phyloP scores from a whole-genome alignment of 2,113 vertebrate genomes.

The Zootoca vivipara region DNA sequence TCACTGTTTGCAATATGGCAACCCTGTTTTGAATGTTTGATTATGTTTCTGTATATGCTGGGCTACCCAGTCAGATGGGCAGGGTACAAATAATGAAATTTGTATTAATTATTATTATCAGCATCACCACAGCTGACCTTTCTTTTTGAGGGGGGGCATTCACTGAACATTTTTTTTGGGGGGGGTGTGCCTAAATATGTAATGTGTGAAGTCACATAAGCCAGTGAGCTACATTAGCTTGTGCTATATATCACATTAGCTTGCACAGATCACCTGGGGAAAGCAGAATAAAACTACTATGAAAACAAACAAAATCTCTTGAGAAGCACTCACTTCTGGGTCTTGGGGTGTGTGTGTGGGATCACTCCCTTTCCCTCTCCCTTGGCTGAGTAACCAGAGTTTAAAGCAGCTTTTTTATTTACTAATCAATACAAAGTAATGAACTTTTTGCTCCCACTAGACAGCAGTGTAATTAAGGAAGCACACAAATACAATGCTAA shows the following conservation, averaged over 20 bases:
- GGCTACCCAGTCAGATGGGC: no score
- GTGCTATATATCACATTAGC: no score
- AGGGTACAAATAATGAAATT: no score
- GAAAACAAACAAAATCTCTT: slow-evolving; percentile 1
- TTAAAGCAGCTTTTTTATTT: slow-evolving; percentile 8
- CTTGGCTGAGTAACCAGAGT: not conserved
- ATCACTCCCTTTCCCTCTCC: not conserved
- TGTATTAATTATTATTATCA: no score
- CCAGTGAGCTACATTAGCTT: not conserved
- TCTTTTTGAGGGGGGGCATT: not conserved
- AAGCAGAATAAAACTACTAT: not conserved
- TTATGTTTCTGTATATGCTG: no score
- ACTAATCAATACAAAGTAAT: slow-evolving; percentile 11
- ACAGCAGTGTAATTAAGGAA: slow-evolving; percentile 44
- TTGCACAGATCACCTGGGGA: not conserved
- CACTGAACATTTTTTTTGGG: not conserved
- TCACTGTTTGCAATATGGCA: no score
- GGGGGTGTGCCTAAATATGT: no score
- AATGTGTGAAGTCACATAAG: not conserved
- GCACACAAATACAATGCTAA: slow-evolving; percentile 6
- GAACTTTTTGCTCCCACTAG: slow-evolving; percentile 19
- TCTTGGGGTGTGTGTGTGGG: not conserved
- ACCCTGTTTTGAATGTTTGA: no score
- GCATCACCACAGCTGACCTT: no score
- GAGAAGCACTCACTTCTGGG: not conserved